Evolutionary conservation across 1,140 invertebrate genomes (phyloP), one percentile per base, ranked within the genome.

Genomic region (Euura lappo): DNA sequence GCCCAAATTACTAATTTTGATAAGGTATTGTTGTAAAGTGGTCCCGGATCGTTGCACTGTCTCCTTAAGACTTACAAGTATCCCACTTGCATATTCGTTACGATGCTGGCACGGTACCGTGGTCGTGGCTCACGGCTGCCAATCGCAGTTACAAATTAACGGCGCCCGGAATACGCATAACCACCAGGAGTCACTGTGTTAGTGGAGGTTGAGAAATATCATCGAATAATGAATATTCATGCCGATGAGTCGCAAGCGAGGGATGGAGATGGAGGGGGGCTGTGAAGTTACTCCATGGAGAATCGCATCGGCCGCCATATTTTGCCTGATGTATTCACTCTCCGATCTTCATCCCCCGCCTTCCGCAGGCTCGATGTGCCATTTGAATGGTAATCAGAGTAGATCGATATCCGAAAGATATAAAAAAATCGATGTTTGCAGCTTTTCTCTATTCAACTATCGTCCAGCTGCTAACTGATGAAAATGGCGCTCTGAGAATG

Each of bases 191-290:
- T 77, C 78, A 75, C 74, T 45, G 43, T 7, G 71, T 44, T 71
- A 72, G 73, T 77, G 74, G 77, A 75, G 81, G 79, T 78, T 80
- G 85, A 85, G 86, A 87, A 88, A 88, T 87, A 87, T 88, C 86
- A 87, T 88, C 85, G 83, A 88, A 86, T 85, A 84, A 87, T 87
- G 86, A 87, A 87, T 88, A 87, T 87, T 87, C 85, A 88, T 87
- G 85, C 79, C 82, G 84, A 88, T 86, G 85, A 86, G 85, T 86
- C 82, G 84, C 80, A 60, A 11, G 81, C 81, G 82, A 83, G 77
- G 80, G 81, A 84, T 81, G 82, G 82, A 78, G 80, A 83, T 79
- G 81, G 81, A 78, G 74, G 79, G 79, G 46, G 45, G 84, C 80
- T 83, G 83, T 85, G 84, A 87, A 86, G 85, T 86, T 87, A 81